Base-by-base conservation (phyloP, 2,113 vertebrate genomes). In the Thunnus thynnus region DNA sequence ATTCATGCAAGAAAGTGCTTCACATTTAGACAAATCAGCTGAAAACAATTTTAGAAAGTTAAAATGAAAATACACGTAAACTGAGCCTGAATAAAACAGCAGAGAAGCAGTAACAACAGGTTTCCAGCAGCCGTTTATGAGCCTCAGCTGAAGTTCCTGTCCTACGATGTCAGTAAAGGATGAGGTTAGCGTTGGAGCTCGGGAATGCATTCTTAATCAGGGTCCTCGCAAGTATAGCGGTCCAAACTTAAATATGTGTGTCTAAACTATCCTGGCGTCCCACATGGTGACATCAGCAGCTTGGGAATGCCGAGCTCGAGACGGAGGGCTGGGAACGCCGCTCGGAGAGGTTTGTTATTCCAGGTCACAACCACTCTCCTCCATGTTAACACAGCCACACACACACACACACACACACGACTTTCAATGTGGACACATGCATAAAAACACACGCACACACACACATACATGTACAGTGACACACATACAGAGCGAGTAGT, bases 281-380 rank as follows among this genome's bases (percentile, higher is more conserved):
- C 63, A 81, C 54, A 18, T 18, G 20, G 85, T 95, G 91, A 94
- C 92, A 93, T 95, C 87, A 94, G 82, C 88, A 84, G 17, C 77
- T 83, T 66, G 86, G 91, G 92, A 94, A 94, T 94, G 91, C 83
- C 18, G 25, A 61, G 71, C 71, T 85, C 1, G 46, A 86, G 78
- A 76, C 50, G 1, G 65, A 80, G 64, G 27, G 65, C 86, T 85
- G 85, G 86, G 90, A 91, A 90, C 77, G 57, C 87, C 63, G 18
- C 82, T 88, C 50, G 27, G 76, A 73, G 80, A 86, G 61, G 90
- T 93, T 94, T 93, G 91, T 94, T 94, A 90, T 94, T 94, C 72
- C 83, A 91, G 86, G 85, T 88, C 85, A 77, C 58, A 75, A 60
- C 61, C 12, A 17, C 76, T 75, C 69, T 68, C 48, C 44, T 76